Percentiles rank a stretch among this genome's conserved stretches.
Conservation (phyloP, 2,888 invertebrate species). For the Omphaloscelis lunosa region DNA sequence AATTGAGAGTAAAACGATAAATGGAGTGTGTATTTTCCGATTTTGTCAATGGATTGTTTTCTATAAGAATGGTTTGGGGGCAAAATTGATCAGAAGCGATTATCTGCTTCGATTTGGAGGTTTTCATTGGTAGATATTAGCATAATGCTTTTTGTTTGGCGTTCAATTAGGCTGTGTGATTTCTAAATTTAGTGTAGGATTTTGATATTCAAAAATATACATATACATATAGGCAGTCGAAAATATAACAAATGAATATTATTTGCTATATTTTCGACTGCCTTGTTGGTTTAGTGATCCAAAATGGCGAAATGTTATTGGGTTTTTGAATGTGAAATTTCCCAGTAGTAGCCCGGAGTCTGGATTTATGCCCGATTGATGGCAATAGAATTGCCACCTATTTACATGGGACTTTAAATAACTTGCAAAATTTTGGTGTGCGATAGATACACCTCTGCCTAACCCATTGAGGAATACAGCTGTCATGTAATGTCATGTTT, state of each 20-base stretch:
- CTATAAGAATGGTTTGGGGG: conserved; percentile 42
- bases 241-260: no score
- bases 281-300: neutral
- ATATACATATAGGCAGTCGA: no score
- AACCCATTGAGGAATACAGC: neutral
- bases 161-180: neutral
- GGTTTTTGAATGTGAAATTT: neutral
- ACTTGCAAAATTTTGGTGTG: neutral
- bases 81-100: conserved; percentile 46
- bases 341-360: neutral
- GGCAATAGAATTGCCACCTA: no score
- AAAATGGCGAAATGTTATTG: neutral
- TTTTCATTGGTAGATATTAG: conserved; percentile 3
- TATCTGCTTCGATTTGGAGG: conserved; percentile 50
- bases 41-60: conserved; percentile 61
- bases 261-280: neutral
- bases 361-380: neutral
- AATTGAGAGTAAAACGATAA: conserved; percentile 78
- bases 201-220: no score
- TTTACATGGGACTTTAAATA: neutral
- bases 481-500: neutral
- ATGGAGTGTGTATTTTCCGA: conserved; percentile 68
- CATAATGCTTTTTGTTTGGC: conserved; percentile 1
- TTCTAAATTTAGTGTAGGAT: neutral
- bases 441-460: neutral